phyloP scores from a whole-genome alignment of 2,113 vertebrate species.

The Stegastes partitus region DNA sequence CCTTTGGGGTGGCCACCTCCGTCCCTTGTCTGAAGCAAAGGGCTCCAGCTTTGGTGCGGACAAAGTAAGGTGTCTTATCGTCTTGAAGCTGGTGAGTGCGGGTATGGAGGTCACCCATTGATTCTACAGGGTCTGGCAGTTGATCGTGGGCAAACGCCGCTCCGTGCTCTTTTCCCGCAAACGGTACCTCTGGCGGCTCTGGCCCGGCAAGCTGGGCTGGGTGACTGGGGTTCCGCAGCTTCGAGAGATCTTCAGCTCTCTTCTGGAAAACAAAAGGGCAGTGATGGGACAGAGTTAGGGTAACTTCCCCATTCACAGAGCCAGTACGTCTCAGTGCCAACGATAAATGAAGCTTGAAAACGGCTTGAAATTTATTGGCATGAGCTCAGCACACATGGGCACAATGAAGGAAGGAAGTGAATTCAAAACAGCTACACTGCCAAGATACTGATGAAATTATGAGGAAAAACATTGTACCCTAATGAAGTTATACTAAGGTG shows the following conservation, averaged over 20 bases:
- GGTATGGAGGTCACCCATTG: conserved; percentile 86
- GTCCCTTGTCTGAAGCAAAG: conserved; percentile 95
- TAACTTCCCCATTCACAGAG: background rate
- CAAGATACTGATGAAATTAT: too few relatives aligned
- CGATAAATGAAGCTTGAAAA: background rate
- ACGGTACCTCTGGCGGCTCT: background rate
- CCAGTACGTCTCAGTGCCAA: background rate
- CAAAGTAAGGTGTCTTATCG: conserved; percentile 90
- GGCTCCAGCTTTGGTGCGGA: conserved; percentile 93
- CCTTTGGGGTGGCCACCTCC: conserved; percentile 86
- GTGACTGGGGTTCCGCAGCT: conserved; percentile 43
- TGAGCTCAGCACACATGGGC: background rate
- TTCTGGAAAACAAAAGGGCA: conserved; percentile 19
- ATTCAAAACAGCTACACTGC: too few relatives aligned
- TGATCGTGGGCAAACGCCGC: background rate
- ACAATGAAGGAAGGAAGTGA: background rate
- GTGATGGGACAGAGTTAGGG: background rate
- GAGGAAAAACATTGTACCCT: too few relatives aligned
- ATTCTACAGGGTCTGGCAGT: conserved; percentile 42
- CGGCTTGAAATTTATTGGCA: background rate
- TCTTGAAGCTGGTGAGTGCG: conserved; percentile 87
- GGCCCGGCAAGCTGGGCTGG: conserved; percentile 18
- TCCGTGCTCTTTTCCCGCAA: conserved; percentile 6
- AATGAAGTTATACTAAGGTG: too few relatives aligned
- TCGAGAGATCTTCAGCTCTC: conserved; percentile 51